Conservation (phyloP, 2,113 vertebrate species). For the Eulacestoma nigropectus region DNA sequence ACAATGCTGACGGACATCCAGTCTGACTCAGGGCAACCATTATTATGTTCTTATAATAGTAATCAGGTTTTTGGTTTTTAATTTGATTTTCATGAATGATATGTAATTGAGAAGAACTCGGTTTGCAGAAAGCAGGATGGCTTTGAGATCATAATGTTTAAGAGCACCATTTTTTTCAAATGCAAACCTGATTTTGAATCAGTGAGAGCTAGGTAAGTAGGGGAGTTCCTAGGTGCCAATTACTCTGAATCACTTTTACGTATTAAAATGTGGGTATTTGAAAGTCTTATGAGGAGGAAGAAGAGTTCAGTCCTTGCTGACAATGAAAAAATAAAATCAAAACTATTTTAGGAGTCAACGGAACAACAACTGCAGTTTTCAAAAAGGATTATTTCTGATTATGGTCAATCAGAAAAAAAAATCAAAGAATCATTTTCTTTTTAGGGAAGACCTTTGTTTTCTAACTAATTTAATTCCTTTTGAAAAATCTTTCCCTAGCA, state of each 20-base stretch:
- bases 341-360: neutral
- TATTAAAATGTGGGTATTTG: neutral
- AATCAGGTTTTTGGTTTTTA: neutral
- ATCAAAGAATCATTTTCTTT: neutral
- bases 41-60: neutral
- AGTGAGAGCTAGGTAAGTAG: neutral
- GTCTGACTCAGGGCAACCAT: neutral
- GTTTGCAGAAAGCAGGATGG: neutral
- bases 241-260: neutral
- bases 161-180: neutral
- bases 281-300: neutral
- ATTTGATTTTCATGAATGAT: neutral
- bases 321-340: neutral
- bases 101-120: neutral
- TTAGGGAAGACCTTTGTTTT: neutral
- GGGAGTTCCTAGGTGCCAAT: neutral
- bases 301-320: neutral
- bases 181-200: neutral
- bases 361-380: neutral
- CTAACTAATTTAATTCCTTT: neutral
- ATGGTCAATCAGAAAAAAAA: neutral
- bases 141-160: neutral
- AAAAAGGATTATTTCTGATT: neutral
- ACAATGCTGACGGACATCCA: neutral
- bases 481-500: neutral